Percentiles rank a stretch among this genome's conserved stretches.
Conservation (phyloP, 2,113 vertebrate species). For the Gymnocephalus cernua region DNA sequence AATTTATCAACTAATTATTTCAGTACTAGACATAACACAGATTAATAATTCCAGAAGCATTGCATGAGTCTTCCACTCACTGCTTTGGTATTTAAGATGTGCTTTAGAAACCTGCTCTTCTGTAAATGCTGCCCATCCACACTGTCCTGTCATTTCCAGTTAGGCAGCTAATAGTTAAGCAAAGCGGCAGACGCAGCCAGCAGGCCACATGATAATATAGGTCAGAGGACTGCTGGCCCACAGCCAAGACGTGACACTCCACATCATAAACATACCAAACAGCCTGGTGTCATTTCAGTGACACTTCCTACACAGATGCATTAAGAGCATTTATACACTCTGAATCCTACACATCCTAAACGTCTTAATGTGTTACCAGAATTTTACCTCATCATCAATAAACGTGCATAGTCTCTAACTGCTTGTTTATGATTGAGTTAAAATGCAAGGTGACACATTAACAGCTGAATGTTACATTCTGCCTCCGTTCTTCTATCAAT, state of each 20-base stretch:
- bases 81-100: conserved; percentile 38
- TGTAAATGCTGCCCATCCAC: conserved; percentile 63
- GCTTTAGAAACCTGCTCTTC: conserved; percentile 50
- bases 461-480: conserved; percentile 61
- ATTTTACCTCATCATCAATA: conserved; percentile 41
- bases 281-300: conserved; percentile 56
- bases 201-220: conserved; percentile 77
- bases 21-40: background rate
- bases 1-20: conserved; percentile 16
- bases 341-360: conserved; percentile 6
- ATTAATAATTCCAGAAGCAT: conserved; percentile 27
- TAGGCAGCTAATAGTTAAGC: conserved; percentile 72
- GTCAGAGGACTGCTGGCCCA: conserved; percentile 73
- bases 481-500: conserved; percentile 66
- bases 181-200: conserved; percentile 67
- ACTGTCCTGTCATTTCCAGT: conserved; percentile 70
- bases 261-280: conserved; percentile 67
- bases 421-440: conserved; percentile 55
- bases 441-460: conserved; percentile 72
- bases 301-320: conserved; percentile 51
- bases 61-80: conserved; percentile 36
- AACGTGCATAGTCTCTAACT: conserved; percentile 19
- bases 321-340: conserved; percentile 46
- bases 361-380: conserved; percentile 39
- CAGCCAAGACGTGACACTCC: conserved; percentile 73